Conservation (phyloP, 2,113 vertebrate genomes). For the Strix uralensis region DNA sequence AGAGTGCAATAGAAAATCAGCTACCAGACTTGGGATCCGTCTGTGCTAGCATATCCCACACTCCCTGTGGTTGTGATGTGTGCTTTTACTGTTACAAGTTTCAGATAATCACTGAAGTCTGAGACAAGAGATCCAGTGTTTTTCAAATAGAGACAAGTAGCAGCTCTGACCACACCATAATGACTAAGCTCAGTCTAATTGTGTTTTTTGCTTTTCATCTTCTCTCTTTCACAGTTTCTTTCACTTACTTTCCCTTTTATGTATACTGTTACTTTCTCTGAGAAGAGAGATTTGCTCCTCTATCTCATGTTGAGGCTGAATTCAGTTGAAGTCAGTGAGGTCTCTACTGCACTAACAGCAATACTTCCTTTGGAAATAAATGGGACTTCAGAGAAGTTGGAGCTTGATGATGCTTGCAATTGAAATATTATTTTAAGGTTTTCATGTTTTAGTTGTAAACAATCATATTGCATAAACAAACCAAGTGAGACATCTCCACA, state of each 20-base stretch:
- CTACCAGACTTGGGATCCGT: not conserved
- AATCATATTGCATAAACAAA: not conserved
- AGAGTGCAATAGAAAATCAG: not conserved
- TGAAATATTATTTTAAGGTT: not conserved
- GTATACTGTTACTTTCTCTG: not conserved
- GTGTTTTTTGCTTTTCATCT: not conserved
- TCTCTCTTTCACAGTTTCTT: not conserved
- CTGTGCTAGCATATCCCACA: not conserved
- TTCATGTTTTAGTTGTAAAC: not conserved
- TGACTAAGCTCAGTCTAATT: not conserved
- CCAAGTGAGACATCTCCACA: not conserved
- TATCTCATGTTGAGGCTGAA: not conserved
- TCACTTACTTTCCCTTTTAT: not conserved
- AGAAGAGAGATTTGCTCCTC: not conserved
- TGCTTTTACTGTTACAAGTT: not conserved
- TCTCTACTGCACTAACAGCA: not conserved
- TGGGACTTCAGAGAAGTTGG: not conserved
- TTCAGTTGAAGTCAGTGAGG: not conserved
- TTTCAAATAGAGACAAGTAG: not conserved
- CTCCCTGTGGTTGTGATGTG: not conserved
- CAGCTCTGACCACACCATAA: not conserved
- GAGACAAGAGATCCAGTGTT: not conserved
- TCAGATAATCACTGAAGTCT: not conserved
- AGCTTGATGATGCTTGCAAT: not conserved
- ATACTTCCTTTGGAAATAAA: not conserved